Conservation (phyloP, 2,888 invertebrate genomes). For the Hecatera dysodea region DNA sequence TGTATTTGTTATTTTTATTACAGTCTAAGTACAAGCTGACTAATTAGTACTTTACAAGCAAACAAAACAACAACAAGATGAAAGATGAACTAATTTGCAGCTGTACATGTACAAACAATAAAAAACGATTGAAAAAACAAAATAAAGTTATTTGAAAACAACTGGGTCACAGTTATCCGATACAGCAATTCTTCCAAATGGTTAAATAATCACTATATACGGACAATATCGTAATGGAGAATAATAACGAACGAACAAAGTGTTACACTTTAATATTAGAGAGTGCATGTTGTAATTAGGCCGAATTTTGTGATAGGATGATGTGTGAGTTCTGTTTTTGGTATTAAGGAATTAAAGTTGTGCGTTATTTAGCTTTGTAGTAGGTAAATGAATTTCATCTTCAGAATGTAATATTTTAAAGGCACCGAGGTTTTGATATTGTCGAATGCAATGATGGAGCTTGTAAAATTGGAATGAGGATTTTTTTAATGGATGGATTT, state of each 20-base stretch:
- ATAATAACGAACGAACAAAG: conserved; percentile 35
- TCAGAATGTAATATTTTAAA: no score
- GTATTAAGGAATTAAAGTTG: not conserved
- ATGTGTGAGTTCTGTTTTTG: conserved; percentile 11
- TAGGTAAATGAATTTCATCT: no score
- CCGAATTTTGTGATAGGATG: conserved; percentile 27
- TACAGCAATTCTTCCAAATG: conserved; percentile 54
- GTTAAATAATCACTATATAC: conserved; percentile 50
- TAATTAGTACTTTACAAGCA: not conserved
- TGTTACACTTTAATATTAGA: conserved; percentile 48
- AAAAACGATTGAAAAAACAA: conserved; percentile 7
- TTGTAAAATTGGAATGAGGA: no score
- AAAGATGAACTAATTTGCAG: not conserved
- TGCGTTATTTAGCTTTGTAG: no score
- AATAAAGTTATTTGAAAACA: conserved; percentile 44
- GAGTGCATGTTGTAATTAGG: conserved; percentile 49
- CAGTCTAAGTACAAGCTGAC: not conserved
- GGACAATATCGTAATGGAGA: conserved; percentile 60
- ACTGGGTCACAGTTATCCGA: conserved; percentile 53
- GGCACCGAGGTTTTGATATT: no score
- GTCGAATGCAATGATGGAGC: no score
- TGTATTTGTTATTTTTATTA: not conserved
- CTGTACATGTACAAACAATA: not conserved
- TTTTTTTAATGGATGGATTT: no score
- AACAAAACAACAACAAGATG: not conserved